Base-by-base conservation (phyloP, 2,888 invertebrate species). In the Vesta saturnalis region DNA sequence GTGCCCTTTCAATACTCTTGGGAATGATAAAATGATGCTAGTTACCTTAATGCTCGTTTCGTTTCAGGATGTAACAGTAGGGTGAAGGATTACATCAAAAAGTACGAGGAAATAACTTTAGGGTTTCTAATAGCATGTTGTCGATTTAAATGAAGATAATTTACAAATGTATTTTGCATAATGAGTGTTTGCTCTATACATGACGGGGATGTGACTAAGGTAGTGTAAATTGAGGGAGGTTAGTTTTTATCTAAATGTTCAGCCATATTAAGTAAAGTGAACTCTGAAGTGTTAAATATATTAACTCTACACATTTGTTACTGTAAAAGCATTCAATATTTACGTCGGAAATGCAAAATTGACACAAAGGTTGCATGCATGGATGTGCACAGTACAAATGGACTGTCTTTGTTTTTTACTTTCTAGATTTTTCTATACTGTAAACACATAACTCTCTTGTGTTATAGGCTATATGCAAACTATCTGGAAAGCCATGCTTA, bases 1-100 rank as follows among this genome's bases (percentile, higher is more conserved):
- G 60, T 60, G 60, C 22, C 47, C 54, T 56, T 60, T 60, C 47
- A 65, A 65, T 64, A 59, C 58, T 39, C 64, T 3, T 18, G 64
- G 64, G 64, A 64, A 47, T 64, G 64, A 64, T 59, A 59, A 64
- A 64, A 58, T 60, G 58, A 59, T 39, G 59, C 52, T 21, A 52
- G 64, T 59, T 59, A 59, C 54, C 54, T 64, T 64, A 59, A 64
- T 64, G 49, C 57, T 64, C 43, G 35, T 56, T n/a, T n/a, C n/a
- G n/a, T n/a, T 63, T 56, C 43, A 19, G 23, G 22, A 56, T 21
- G 46, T 43, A 55, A 30, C 46, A 43, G 14, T 6, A 47, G 43
- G 46, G 62, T 46, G 46, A 46, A 63, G 43, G 15, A 19, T 58
- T 60, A 23, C 18, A 60, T 60, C 60, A 52, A 35, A 23, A 19